A percentile compares a stretch with the other conserved stretches of the same genome.
Conservation (phyloP, 1,140 invertebrate species). For the Elymnias hypermnestra region DNA sequence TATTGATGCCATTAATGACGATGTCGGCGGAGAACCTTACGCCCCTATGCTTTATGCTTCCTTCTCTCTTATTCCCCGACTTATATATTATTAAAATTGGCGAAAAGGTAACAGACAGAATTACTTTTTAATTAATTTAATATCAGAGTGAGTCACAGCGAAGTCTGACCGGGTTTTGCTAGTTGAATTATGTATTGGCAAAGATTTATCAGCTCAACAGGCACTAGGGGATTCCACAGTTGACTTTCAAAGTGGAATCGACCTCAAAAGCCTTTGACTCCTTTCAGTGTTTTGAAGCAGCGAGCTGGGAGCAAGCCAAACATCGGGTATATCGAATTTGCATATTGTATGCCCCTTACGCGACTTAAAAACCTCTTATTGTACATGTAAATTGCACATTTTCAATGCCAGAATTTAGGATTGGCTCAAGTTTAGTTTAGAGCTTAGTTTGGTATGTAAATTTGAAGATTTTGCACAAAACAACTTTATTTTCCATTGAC, state of each 20-base stretch:
- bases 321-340: constrained; percentile 16
- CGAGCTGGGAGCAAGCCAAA: constrained; percentile 21
- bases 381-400: not conserved
- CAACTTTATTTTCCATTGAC: no score
- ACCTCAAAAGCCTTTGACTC: constrained; percentile 10
- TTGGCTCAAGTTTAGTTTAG: constrained; percentile 2
- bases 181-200: no score
- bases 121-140: no score
- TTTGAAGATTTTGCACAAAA: no score
- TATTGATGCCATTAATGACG: no score
- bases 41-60: no score
- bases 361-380: constrained; percentile 11
- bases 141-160: no score
- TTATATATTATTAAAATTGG: no score
- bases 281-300: constrained; percentile 6
- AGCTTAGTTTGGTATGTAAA: not conserved
- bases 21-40: no score
- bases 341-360: constrained; percentile 15
- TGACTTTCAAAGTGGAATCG: constrained; percentile 3
- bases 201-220: constrained; percentile 10
- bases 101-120: no score
- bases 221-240: constrained; percentile 5
- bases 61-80: no score
- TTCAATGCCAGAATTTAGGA: not conserved
- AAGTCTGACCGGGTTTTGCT: no score